A percentile compares a stretch with the other conserved stretches of the same genome.
Conservation (phyloP, 2,113 vertebrate species). For the Nansenia antarctica region DNA sequence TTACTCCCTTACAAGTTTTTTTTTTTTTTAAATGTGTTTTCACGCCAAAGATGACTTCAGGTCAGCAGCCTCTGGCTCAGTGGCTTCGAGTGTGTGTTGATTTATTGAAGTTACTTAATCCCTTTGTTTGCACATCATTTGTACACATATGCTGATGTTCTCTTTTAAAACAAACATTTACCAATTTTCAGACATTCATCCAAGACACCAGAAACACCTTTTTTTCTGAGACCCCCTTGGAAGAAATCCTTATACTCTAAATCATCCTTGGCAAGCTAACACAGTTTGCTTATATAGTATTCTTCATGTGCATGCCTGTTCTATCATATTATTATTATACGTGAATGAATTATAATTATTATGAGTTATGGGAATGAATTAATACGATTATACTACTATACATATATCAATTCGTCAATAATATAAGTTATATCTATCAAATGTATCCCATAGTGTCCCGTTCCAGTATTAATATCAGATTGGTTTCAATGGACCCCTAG, state of each 20-base stretch:
- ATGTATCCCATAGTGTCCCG: no score
- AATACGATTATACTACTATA: no score
- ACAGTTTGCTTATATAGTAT: neutral
- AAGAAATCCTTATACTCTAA: neutral
- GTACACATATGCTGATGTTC: constrained; percentile 19
- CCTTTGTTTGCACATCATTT: constrained; percentile 47
- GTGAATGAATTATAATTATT: no score
- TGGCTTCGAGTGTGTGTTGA: constrained; percentile 44
- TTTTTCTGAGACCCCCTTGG: neutral
- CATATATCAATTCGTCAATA: no score
- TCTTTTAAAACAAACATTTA: constrained; percentile 44
- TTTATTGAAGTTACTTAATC: constrained; percentile 42
- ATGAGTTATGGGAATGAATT: no score
- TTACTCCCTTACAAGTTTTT: constrained; percentile 54
- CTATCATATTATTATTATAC: no score
- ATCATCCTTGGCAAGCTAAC: neutral
- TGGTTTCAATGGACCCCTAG: neutral
- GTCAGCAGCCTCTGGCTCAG: constrained; percentile 48
- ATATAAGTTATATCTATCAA: no score
- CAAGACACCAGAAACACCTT: constrained; percentile 22
- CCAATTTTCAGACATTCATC: constrained; percentile 27
- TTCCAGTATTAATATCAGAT: no score
- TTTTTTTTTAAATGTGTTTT: constrained; percentile 5
- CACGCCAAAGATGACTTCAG: constrained; percentile 36
- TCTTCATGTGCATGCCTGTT: neutral